Conservation (phyloP, 2,797 vertebrate species). For the Percopsis omiscomaycus region DNA sequence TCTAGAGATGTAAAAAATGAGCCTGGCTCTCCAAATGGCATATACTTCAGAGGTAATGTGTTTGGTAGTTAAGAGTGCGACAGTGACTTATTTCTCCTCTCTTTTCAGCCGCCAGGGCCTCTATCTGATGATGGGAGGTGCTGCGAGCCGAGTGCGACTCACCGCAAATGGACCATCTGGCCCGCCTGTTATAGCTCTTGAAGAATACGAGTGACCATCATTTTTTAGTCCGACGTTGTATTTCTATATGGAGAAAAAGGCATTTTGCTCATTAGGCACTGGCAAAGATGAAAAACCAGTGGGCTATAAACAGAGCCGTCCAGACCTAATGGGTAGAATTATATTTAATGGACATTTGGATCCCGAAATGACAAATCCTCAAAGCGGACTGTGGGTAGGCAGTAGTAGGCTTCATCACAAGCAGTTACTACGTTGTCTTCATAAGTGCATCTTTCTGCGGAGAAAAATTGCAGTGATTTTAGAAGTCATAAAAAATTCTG, state of each 20-base stretch:
- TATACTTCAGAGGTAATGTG: conserved; percentile 70
- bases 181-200: conserved; percentile 62
- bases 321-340: conserved; percentile 46
- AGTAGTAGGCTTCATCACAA: background rate
- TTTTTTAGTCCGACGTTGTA: conserved; percentile 56
- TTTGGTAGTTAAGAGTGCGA: conserved; percentile 69
- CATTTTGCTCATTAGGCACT: conserved; percentile 55
- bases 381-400: background rate
- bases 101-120: conserved; percentile 48
- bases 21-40: conserved; percentile 57
- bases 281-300: conserved; percentile 53
- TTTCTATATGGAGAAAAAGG: conserved; percentile 60
- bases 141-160: conserved; percentile 22
- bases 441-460: conserved; percentile 30
- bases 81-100: conserved; percentile 68
- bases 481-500: conserved; percentile 55
- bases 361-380: conserved; percentile 27
- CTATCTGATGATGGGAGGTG: conserved; percentile 26
- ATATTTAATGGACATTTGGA: conserved; percentile 50
- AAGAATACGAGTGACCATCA: conserved; percentile 54
- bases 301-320: conserved; percentile 54
- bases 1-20: conserved; percentile 61
- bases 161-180: conserved; percentile 71
- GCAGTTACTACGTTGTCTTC: conserved; percentile 22
- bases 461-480: conserved; percentile 50